Conservation (phyloP, 1,140 invertebrate species). For the Solenopsis invicta region DNA sequence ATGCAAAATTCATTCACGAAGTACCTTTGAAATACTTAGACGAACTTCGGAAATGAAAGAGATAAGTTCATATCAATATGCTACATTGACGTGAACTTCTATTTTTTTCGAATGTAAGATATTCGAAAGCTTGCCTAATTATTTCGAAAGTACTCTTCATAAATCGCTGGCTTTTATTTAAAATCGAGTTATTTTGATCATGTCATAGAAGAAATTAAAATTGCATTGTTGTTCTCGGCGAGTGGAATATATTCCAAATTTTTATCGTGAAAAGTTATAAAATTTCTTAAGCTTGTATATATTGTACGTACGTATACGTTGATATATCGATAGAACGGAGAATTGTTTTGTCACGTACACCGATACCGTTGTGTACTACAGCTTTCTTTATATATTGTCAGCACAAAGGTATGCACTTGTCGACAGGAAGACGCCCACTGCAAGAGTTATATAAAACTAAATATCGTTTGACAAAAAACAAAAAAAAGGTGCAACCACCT, state of each 20-base stretch:
- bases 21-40: conserved; percentile 23
- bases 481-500: conserved; percentile 29
- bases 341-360: conserved; percentile 77
- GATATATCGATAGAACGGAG: conserved; percentile 71
- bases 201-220: conserved; percentile 18
- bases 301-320: conserved; percentile 46
- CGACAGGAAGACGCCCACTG: conserved; percentile 85
- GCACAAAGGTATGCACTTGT: conserved; percentile 85
- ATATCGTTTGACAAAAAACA: conserved; percentile 75
- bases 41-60: neutral
- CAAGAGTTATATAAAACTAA: conserved; percentile 79
- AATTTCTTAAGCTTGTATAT: conserved; percentile 63
- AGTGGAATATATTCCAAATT: neutral
- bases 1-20: neutral
- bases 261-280: neutral
- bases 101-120: neutral
- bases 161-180: conserved; percentile 33
- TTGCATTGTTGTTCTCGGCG: neutral
- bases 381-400: conserved; percentile 83
- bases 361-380: conserved; percentile 76
- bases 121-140: neutral
- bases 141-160: conserved; percentile 22
- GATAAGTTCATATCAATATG: neutral
- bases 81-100: conserved; percentile 25
- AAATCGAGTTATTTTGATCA: neutral